Conservation (phyloP, 92 coral and sea anemone species). For the Bergia puertoricense region DNA sequence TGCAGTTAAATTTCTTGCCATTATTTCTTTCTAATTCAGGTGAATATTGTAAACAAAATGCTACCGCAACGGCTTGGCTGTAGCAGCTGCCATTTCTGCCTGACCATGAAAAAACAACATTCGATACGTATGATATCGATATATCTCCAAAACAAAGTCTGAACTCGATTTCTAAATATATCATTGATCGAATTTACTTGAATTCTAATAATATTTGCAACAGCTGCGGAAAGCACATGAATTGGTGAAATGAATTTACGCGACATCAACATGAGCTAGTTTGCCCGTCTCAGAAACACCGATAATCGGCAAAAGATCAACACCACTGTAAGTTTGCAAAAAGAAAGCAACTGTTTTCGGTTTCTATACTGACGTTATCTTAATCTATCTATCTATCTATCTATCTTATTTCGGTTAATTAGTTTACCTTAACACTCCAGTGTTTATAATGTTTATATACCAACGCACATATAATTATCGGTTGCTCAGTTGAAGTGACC, state of each 20-base stretch:
- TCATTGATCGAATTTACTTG: no score
- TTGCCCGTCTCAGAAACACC: no score
- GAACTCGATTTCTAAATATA: no score
- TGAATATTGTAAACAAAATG: background rate
- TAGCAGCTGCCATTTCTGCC: background rate
- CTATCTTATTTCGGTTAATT: constrained; percentile 13
- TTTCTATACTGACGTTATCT: background rate
- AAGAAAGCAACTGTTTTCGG: background rate
- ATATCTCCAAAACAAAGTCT: no score
- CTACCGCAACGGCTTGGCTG: background rate
- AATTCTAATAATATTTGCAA: no score
- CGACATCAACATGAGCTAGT: no score
- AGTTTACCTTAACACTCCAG: constrained; percentile 34
- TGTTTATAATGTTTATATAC: constrained; percentile 2
- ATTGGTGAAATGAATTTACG: no score
- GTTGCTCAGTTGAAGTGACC: background rate
- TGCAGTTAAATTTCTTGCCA: background rate
- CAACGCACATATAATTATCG: background rate
- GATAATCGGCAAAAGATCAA: no score
- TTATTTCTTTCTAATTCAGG: background rate
- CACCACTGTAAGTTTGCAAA: background rate
- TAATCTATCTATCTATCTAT: no score
- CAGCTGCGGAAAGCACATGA: no score
- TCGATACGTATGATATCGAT: no score
- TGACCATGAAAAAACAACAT: no score